Percentiles rank a stretch among this genome's conserved stretches.
Conservation (phyloP, 1,140 invertebrate genomes). For the Goniozus legneri region DNA sequence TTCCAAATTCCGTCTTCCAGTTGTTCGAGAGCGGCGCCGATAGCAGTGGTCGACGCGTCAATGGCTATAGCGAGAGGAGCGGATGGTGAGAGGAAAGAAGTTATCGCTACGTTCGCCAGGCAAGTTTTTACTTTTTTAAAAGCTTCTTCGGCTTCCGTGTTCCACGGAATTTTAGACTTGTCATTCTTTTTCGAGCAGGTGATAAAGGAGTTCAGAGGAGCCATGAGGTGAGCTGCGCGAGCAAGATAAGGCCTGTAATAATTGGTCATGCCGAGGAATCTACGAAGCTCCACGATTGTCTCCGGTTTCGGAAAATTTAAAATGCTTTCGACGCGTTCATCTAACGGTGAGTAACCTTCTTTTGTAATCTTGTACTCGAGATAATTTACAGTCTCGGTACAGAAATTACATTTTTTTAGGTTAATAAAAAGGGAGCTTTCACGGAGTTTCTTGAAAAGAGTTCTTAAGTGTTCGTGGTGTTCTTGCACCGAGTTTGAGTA, state of each 20-base stretch:
- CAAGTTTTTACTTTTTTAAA: neutral
- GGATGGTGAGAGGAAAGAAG: neutral
- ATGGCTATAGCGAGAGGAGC: neutral
- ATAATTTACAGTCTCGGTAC: too few species aligned
- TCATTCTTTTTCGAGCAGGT: conserved; percentile 3
- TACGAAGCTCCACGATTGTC: too few species aligned
- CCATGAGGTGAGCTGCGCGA: conserved; percentile 24
- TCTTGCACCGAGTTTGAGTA: neutral
- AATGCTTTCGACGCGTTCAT: neutral
- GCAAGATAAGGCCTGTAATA: conserved; percentile 21
- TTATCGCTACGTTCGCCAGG: neutral
- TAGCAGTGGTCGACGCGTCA: neutral
- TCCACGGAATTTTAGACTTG: neutral
- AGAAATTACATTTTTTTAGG: too few species aligned
- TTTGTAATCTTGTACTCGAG: neutral
- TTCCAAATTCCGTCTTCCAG: too few species aligned
- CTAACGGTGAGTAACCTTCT: neutral
- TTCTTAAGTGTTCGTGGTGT: neutral
- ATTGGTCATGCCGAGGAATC: conserved; percentile 25
- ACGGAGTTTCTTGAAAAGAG: neutral
- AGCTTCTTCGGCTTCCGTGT: neutral
- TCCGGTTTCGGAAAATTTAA: too few species aligned
- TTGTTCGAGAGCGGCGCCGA: too few species aligned
- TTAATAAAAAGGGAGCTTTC: conserved; percentile 25
- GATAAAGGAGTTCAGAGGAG: conserved; percentile 7